Evolutionary conservation across 1,140 invertebrate species (phyloP).

Genomic region (Catajapyx aquilonaris): DNA sequence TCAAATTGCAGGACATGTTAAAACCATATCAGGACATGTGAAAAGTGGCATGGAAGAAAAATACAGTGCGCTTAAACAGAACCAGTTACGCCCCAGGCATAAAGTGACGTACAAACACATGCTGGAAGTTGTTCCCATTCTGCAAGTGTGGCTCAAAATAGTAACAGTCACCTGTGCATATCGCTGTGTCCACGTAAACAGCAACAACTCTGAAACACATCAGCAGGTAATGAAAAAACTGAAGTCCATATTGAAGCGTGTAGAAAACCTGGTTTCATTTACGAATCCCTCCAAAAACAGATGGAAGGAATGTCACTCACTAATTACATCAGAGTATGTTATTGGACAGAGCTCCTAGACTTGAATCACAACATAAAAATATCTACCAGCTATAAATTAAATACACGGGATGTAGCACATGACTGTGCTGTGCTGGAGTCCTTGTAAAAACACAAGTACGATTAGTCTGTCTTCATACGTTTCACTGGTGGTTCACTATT

Average conservation of each 20-base stretch:
- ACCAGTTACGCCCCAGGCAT: too few species aligned
- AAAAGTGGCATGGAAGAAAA: too few species aligned
- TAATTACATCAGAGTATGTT: background rate
- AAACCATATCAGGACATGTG: too few species aligned
- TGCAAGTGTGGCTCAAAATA: conserved; percentile 2
- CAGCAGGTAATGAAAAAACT: conserved; percentile 1
- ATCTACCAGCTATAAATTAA: background rate
- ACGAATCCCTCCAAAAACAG: conserved; percentile 5
- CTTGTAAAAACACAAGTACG: too few species aligned
- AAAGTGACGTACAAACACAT: conserved; percentile 4
- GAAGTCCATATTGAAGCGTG: conserved; percentile 5
- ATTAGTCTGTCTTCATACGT: conserved; percentile 38
- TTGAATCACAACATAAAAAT: background rate
- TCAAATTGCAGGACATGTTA: too few species aligned
- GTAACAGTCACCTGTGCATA: background rate
- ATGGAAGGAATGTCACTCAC: background rate
- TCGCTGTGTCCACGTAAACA: too few species aligned
- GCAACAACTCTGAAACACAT: too few species aligned
- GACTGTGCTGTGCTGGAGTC: too few species aligned
- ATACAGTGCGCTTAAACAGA: too few species aligned
- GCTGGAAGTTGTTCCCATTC: conserved; percentile 1
- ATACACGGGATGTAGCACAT: background rate
- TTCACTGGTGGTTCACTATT: conserved; percentile 48
- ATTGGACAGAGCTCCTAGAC: background rate
- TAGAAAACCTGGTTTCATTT: conserved; percentile 6